A percentile compares a stretch with the other conserved stretches of the same genome.
phyloP scores from a whole-genome alignment of 1,140 invertebrate genomes.

The Drosophila sucinea region DNA sequence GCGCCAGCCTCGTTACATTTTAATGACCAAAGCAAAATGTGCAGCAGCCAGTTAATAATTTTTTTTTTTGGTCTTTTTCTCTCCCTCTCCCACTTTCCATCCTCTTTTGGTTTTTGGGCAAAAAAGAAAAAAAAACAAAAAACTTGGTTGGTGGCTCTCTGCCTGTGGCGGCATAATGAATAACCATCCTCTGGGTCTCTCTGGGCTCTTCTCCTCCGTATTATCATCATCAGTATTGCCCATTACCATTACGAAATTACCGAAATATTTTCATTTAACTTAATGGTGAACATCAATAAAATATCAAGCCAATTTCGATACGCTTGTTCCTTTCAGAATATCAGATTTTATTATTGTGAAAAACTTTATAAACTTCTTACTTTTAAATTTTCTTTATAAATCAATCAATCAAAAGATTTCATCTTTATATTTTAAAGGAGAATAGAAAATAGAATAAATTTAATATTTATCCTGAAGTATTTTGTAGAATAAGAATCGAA shows the following conservation, averaged over 20 bases:
- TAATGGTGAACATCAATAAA: conserved; percentile 29
- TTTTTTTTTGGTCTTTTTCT: conserved; percentile 23
- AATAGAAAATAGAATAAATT: no score
- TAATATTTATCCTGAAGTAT: no score
- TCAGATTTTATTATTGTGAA: no score
- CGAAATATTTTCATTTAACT: conserved; percentile 29
- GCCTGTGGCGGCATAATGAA: conserved; percentile 30
- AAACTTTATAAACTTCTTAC: no score
- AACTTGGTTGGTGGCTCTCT: conserved; percentile 8
- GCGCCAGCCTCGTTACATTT: conserved; percentile 35
- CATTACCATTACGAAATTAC: conserved; percentile 48
- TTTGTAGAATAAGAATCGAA: no score
- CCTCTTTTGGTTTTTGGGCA: conserved; percentile 13
- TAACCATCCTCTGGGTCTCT: conserved; percentile 11
- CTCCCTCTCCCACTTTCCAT: no score
- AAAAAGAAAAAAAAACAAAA: neutral
- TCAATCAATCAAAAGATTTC: no score
- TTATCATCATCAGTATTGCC: conserved; percentile 44
- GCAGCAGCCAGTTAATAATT: conserved; percentile 21
- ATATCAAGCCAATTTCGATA: conserved; percentile 16
- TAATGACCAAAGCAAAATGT: conserved; percentile 67
- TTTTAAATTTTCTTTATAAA: no score
- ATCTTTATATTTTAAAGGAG: no score
- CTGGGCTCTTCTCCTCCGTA: neutral
- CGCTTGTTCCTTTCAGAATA: conserved; percentile 6